Evolutionary conservation across 1,140 invertebrate species (phyloP).

Genomic region (Listronotus bonariensis): DNA sequence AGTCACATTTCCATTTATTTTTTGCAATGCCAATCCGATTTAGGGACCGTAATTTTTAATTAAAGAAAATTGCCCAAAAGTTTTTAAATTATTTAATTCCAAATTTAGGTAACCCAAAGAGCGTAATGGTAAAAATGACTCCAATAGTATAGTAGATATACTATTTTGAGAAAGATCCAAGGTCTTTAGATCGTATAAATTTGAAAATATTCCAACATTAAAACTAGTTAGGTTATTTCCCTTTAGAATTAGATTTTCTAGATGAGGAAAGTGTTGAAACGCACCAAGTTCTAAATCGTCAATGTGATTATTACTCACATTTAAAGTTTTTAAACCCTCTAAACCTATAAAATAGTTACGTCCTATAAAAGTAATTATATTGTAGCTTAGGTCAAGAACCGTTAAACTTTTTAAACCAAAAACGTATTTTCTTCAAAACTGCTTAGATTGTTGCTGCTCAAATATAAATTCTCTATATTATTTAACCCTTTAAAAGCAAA

Average conservation of each 20-base stretch:
- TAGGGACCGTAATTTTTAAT: background rate
- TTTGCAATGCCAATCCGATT: slow-evolving; percentile 14
- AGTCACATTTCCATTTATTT: slow-evolving; percentile 29
- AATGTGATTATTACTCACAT: slow-evolving; percentile 17
- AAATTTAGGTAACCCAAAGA: slow-evolving; percentile 9
- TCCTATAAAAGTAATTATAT: slow-evolving; percentile 1
- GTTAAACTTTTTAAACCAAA: slow-evolving; percentile 4
- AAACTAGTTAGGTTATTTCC: slow-evolving; percentile 15
- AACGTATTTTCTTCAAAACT: background rate
- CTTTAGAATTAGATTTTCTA: slow-evolving; percentile 2
- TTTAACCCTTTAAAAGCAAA: slow-evolving; percentile 14
- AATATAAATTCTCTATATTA: slow-evolving; percentile 2
- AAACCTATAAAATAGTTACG: slow-evolving; percentile 11
- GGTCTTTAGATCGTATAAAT: slow-evolving; percentile 3
- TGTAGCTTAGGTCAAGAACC: slow-evolving; percentile 18
- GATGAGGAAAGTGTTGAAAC: slow-evolving; percentile 15
- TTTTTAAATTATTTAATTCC: slow-evolving; percentile 29
- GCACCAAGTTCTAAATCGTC: slow-evolving; percentile 14
- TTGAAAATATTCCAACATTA: slow-evolving; percentile 25
- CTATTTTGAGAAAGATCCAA: slow-evolving; percentile 20
- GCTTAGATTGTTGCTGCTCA: slow-evolving; percentile 12
- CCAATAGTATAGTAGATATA: slow-evolving; percentile 12
- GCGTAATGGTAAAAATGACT: slow-evolving; percentile 19
- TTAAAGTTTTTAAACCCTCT: slow-evolving; percentile 9
- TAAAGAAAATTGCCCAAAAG: background rate